Evolutionary conservation across 2,113 vertebrate genomes (phyloP).

Genomic region (Sinosuthora webbiana): DNA sequence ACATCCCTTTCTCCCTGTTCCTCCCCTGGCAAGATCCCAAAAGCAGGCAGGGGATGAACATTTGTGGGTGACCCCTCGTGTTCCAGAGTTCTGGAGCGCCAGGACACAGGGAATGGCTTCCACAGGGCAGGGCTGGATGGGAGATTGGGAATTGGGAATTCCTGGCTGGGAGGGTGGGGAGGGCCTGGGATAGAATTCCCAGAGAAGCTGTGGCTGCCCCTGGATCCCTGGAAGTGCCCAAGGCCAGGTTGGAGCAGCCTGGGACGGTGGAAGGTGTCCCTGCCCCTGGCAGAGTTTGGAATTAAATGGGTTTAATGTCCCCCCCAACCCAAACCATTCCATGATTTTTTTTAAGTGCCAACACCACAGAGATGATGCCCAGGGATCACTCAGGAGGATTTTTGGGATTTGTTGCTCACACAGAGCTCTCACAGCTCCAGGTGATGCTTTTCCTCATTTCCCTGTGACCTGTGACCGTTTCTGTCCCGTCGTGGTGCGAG

Average conservation of each 20-base stretch:
- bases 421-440: not conserved
- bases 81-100: not conserved
- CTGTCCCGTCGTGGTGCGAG: not conserved
- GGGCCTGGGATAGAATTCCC: not conserved
- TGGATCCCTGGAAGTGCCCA: not conserved
- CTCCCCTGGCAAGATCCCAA: not conserved
- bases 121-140: not conserved
- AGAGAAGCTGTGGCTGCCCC: not conserved
- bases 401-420: not conserved
- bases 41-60: not conserved
- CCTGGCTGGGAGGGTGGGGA: not conserved
- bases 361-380: accelerated
- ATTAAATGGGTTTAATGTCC: not conserved
- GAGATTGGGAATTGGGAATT: not conserved
- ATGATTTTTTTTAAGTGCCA: not conserved
- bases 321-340: not conserved
- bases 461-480: not conserved
- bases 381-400: not conserved
- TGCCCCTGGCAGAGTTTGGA: not conserved
- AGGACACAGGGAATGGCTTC: not conserved
- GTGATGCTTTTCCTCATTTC: not conserved
- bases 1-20: accelerated
- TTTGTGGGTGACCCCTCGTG: not conserved
- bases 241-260: not conserved
- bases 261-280: not conserved